Conservation (phyloP, 30 jellyfish, hydroid and myxozoan genomes). For the Phacellophora camtschatica region DNA sequence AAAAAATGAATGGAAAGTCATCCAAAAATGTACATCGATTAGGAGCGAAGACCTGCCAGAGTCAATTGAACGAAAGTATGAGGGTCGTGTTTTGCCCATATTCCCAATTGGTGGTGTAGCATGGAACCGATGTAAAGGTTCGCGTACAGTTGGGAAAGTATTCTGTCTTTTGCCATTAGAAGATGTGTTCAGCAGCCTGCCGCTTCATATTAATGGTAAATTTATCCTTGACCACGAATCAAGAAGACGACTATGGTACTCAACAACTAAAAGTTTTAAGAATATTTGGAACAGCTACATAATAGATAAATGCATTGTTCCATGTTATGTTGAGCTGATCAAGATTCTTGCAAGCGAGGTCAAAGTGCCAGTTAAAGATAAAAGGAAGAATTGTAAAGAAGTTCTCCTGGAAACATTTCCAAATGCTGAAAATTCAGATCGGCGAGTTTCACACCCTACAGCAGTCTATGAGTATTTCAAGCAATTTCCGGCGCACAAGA, state of each 20-base stretch:
- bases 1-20: constrained; percentile 5
- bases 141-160: neutral
- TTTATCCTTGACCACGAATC: constrained; percentile 81
- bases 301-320: constrained; percentile 57
- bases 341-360: neutral
- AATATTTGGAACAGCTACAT: constrained; percentile 61
- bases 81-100: constrained; percentile 8
- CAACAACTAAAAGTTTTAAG: constrained; percentile 15
- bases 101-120: constrained; percentile 84
- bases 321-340: constrained; percentile 57
- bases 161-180: constrained; percentile 76
- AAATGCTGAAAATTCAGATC: neutral
- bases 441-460: neutral
- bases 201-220: constrained; percentile 67
- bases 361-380: neutral
- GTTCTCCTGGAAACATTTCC: neutral
- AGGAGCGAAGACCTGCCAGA: constrained; percentile 4
- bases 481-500: neutral
- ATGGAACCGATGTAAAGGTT: neutral
- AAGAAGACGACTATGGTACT: constrained; percentile 63
- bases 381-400: neutral
- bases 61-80: constrained; percentile 6
- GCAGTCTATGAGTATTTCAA: neutral
- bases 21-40: constrained; percentile 40
- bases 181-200: constrained; percentile 39